These are phyloP conservation scores for Aplocera efformata DNA, from an alignment of 2,888 invertebrate species.

Conservation along the genomic window DNA sequence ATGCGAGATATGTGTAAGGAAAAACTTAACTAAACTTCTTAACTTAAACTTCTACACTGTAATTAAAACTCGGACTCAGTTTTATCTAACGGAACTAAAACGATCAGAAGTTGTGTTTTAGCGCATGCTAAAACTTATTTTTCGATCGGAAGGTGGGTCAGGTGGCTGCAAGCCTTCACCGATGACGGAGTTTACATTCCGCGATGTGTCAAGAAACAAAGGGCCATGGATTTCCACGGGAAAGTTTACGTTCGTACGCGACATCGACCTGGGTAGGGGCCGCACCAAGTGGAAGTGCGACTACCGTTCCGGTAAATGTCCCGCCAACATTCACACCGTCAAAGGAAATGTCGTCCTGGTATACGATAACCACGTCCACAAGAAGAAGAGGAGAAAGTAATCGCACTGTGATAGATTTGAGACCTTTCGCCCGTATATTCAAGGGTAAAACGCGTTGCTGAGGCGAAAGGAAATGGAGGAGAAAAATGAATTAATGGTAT, in stretches of 20 bases:
- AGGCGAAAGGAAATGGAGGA: slow-evolving; percentile 4
- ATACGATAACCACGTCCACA: slow-evolving; percentile 52
- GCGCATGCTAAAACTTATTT: slow-evolving; percentile 20
- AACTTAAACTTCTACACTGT: too few species aligned
- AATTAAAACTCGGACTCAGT: too few species aligned
- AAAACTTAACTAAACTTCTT: too few species aligned
- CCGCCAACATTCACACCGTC: slow-evolving; percentile 53
- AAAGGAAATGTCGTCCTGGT: slow-evolving; percentile 50
- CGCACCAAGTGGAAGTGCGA: slow-evolving; percentile 53
- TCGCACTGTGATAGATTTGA: too few species aligned
- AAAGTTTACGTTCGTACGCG: slow-evolving; percentile 48
- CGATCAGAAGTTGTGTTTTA: background rate
- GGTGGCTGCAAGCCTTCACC: slow-evolving; percentile 32
- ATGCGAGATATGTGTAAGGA: too few species aligned
- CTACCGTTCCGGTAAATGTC: slow-evolving; percentile 42
- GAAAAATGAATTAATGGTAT: slow-evolving; percentile 19
- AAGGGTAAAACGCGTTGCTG: background rate
- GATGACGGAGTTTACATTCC: slow-evolving; percentile 46
- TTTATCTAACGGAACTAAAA: background rate
- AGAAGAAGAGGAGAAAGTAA: slow-evolving; percentile 17
- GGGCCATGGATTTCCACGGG: slow-evolving; percentile 50
- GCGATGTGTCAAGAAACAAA: slow-evolving; percentile 36
- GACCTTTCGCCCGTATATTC: background rate
- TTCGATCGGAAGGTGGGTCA: slow-evolving; percentile 32
- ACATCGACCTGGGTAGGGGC: slow-evolving; percentile 47